A percentile compares a stretch with the other conserved stretches of the same genome.
These are phyloP conservation scores for Phaethornis superciliosus DNA, from an alignment of 2,113 vertebrate genomes.

Conservation along the genomic window DNA sequence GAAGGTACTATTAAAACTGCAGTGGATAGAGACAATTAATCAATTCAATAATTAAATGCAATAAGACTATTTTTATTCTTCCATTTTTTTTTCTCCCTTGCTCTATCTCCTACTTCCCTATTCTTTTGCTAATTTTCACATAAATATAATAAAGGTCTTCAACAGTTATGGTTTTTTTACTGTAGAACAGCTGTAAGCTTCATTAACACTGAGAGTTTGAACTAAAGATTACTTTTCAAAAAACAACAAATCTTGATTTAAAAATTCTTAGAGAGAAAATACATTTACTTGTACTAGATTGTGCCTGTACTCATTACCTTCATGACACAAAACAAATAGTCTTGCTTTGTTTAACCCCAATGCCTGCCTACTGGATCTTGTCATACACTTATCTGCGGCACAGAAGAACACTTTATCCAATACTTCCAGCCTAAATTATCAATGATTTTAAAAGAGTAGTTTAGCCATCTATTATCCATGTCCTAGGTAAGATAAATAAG, in stretches of 20 bases:
- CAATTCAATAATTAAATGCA: not conserved
- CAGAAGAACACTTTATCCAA: not conserved
- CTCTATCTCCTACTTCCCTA: not conserved
- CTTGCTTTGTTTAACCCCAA: no score
- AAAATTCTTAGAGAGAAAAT: not conserved
- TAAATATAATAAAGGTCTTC: not conserved
- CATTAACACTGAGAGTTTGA: not conserved
- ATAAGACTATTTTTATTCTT: not conserved
- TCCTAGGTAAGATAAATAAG: not conserved
- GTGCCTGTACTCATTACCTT: not conserved
- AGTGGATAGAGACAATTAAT: not conserved
- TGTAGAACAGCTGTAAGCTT: not conserved
- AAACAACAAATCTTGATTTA: not conserved
- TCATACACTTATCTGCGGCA: not conserved
- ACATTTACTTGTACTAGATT: not conserved
- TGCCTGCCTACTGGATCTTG: not conserved
- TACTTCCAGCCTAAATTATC: not conserved
- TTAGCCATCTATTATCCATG: not conserved
- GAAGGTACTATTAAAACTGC: not conserved
- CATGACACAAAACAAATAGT: not conserved
- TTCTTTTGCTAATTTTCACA: not conserved
- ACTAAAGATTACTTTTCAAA: not conserved
- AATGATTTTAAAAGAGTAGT: not conserved
- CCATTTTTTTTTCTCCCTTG: not conserved
- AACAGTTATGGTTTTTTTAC: not conserved